phyloP scores from a whole-genome alignment of 2,113 vertebrate genomes.

The Corythornis cristatus region DNA sequence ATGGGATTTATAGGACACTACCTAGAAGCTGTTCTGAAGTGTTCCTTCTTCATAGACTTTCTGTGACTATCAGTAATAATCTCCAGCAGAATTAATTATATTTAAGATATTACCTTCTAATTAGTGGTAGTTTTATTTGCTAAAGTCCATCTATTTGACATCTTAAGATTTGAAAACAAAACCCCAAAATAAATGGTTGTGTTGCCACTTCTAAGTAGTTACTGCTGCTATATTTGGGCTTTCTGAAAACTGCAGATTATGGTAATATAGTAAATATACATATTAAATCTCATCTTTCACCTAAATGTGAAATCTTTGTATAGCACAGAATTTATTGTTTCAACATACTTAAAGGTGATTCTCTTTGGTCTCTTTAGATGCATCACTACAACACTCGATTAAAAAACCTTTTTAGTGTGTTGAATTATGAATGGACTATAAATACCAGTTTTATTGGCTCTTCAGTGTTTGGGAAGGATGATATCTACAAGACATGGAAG shows the following conservation, averaged over 20 bases:
- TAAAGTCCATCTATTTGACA: not conserved
- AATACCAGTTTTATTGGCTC: constrained; percentile 80
- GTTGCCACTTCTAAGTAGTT: not conserved
- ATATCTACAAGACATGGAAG: constrained; percentile 80
- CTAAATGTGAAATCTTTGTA: not conserved
- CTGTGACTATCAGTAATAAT: not conserved
- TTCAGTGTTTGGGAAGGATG: constrained; percentile 87
- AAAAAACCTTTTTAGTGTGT: constrained; percentile 81
- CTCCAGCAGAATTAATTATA: not conserved
- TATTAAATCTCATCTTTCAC: not conserved
- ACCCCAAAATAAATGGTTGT: not conserved
- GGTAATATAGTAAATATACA: not conserved
- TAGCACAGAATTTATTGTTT: not conserved
- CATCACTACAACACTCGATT: constrained; percentile 69
- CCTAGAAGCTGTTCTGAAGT: not conserved
- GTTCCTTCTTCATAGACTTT: not conserved
- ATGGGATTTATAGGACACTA: not conserved
- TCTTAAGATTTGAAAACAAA: not conserved
- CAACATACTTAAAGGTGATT: not conserved
- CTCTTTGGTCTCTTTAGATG: constrained; percentile 40
- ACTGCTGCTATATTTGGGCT: not conserved
- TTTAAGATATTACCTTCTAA: not conserved
- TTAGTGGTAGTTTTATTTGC: not conserved
- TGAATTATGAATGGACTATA: constrained; percentile 80
- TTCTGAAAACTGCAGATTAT: not conserved